A percentile compares a stretch with the other conserved stretches of the same genome.
These are phyloP conservation scores for Phylloscopus trochiloides DNA, from an alignment of 2,113 vertebrate species.

Conservation along the genomic window DNA sequence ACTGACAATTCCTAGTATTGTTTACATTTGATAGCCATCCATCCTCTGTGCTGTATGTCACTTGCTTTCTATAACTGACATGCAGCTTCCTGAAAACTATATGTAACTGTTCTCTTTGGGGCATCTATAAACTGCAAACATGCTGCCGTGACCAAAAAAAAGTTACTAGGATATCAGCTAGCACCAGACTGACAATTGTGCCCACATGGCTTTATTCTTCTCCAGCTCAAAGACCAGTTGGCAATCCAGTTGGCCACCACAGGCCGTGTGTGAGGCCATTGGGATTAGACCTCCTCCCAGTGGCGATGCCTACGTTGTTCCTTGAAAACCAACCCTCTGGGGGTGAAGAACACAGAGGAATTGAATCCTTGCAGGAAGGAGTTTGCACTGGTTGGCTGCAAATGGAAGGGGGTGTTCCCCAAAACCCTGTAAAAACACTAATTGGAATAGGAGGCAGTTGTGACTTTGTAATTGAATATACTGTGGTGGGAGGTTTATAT, in stretches of 20 bases:
- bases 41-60: not conserved
- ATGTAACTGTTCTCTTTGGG: not conserved
- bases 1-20: not conserved
- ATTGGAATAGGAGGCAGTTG: not conserved
- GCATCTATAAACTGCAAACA: not conserved
- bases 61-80: not conserved
- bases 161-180: not conserved
- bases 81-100: not conserved
- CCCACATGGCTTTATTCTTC: not conserved
- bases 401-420: not conserved
- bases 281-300: not conserved
- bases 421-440: not conserved
- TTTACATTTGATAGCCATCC: not conserved
- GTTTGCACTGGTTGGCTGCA: not conserved
- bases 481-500: not conserved
- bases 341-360: not conserved
- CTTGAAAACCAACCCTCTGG: not conserved
- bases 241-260: not conserved
- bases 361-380: not conserved
- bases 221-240: not conserved
- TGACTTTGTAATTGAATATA: not conserved
- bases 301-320: not conserved
- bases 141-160: not conserved
- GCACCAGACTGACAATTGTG: not conserved
- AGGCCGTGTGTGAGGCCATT: fast-evolving